phyloP scores from a whole-genome alignment of 1,140 invertebrate species.

The Bombus confusus region DNA sequence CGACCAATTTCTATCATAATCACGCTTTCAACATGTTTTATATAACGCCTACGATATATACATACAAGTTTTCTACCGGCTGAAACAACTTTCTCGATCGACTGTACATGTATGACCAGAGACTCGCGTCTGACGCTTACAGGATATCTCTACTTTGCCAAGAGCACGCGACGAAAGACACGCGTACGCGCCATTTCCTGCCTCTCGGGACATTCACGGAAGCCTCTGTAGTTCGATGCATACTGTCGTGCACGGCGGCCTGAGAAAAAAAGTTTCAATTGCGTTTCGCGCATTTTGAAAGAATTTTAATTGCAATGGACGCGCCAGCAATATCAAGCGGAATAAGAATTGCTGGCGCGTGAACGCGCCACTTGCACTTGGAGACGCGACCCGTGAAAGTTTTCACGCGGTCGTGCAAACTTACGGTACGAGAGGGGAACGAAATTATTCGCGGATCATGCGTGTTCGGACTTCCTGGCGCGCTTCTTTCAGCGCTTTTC shows the following conservation, averaged over 20 bases:
- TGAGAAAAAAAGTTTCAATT: neutral
- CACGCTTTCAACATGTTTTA: too few relatives aligned
- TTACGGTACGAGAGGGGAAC: neutral
- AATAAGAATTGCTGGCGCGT: constrained; percentile 19
- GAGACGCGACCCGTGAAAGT: neutral
- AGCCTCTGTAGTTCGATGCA: neutral
- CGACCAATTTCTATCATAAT: too few relatives aligned
- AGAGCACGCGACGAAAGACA: neutral
- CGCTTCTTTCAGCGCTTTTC: neutral
- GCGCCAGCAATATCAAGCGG: neutral
- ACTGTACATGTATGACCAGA: neutral
- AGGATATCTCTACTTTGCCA: neutral
- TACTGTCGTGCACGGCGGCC: too few relatives aligned
- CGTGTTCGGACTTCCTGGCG: neutral
- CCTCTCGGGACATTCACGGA: neutral
- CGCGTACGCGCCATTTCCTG: neutral
- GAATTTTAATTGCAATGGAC: constrained; percentile 17
- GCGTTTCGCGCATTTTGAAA: neutral
- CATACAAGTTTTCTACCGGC: neutral
- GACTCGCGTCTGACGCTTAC: neutral
- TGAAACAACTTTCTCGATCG: neutral
- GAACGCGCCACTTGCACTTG: neutral
- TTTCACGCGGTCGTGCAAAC: neutral
- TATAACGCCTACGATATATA: neutral
- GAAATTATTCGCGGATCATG: neutral